Evolutionary conservation across 2,113 vertebrate genomes (phyloP).

Genomic region (Podarcis muralis): DNA sequence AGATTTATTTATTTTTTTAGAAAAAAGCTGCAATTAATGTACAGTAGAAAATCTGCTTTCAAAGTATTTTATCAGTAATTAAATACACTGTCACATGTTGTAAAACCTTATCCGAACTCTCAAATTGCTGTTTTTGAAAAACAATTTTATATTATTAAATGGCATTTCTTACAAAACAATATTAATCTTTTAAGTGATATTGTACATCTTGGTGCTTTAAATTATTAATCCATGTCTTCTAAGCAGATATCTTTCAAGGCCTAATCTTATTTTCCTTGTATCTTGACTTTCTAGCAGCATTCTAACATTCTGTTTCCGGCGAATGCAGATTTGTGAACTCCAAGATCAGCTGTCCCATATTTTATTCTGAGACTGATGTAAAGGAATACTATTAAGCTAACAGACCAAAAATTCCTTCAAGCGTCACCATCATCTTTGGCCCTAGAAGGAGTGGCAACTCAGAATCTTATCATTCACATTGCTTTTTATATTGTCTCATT

Average conservation of each 20-base stretch:
- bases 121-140: background rate
- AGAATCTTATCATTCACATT: background rate
- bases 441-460: conserved; percentile 54
- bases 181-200: conserved; percentile 56
- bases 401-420: conserved; percentile 48
- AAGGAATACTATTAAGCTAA: conserved; percentile 50
- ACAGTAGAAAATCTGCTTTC: background rate
- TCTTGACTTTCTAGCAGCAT: conserved; percentile 60
- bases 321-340: conserved; percentile 67
- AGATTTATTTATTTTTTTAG: background rate
- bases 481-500: background rate
- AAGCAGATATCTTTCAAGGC: conserved; percentile 46
- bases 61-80: conserved; percentile 15
- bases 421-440: conserved; percentile 48
- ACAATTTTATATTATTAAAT: conserved; percentile 23
- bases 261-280: conserved; percentile 4
- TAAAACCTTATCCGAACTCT: background rate
- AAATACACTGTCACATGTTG: background rate
- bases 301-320: conserved; percentile 63
- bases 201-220: conserved; percentile 62
- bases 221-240: conserved; percentile 68
- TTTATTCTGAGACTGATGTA: conserved; percentile 61
- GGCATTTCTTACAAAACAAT: conserved; percentile 54
- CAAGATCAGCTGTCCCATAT: conserved; percentile 65
- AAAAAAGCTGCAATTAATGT: fast-evolving